These are phyloP conservation scores for Palythoa grandis DNA, from an alignment of 92 coral and sea anemone genomes.

Conservation along the genomic window DNA sequence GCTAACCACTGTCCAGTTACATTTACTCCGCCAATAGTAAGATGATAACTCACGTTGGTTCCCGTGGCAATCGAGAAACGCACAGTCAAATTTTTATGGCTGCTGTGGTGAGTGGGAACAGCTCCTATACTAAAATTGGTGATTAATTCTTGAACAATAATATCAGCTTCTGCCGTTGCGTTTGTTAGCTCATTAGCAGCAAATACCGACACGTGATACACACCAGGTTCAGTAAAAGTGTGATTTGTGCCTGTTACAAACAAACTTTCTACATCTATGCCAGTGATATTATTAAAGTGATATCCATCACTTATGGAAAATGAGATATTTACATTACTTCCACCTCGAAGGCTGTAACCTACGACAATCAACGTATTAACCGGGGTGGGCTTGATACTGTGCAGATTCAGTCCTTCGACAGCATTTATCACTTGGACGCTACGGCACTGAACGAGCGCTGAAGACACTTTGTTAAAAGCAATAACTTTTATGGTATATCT, in stretches of 20 bases:
- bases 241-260: constrained; percentile 25
- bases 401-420: background rate
- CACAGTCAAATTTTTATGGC: constrained; percentile 14
- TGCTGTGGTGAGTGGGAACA: constrained; percentile 7
- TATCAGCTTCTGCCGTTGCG: constrained; percentile 5
- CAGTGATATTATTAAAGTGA: constrained; percentile 10
- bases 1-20: constrained; percentile 21
- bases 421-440: background rate
- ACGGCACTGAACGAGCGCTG: constrained; percentile 14
- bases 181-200: constrained; percentile 27
- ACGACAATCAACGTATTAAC: constrained; percentile 6
- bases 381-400: background rate
- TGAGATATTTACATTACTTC: constrained; percentile 28
- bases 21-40: background rate
- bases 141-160: constrained; percentile 1
- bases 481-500: constrained; percentile 3
- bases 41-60: constrained; percentile 24
- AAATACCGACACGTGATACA: constrained; percentile 6
- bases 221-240: constrained; percentile 5
- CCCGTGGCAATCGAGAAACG: constrained; percentile 5
- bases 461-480: constrained; percentile 30
- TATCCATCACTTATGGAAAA: constrained; percentile 18
- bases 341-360: constrained; percentile 18
- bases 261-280: background rate
- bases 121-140: background rate